Evolutionary conservation across 2,113 vertebrate species (phyloP), one percentile per base, ranked within the genome.

Genomic region (Hippocampus guttulatus): DNA sequence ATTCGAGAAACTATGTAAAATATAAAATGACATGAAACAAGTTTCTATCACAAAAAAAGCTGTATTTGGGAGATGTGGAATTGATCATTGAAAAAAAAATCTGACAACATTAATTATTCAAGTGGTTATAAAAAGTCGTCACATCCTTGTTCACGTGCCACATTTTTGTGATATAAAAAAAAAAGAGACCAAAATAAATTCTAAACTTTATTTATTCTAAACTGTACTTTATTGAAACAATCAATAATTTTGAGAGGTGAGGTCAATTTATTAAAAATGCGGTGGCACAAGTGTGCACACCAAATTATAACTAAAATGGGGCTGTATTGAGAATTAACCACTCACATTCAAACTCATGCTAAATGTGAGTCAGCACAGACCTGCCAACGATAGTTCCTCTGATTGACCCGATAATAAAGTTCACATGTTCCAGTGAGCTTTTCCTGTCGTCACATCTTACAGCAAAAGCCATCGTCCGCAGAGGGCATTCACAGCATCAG

Each of bases 1-100:
- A 78, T 70, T 70, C 80, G 76, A 73, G 66, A 68, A 20, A 33
- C 27, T 80, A 16, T 61, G 6, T 20, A 33, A 30, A 61, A 5
- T 18, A 3, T 18, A 18, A 30, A 61, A 61, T 33, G 7, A 15
- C 20, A 33, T 33, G 7, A 51, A 55, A 55, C 52, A 23, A 55
- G 9, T 33, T 33, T 18, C 8, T 9, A 16, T 33, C 14, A 18
- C 3, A 16, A 18, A 9, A 9, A 2, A 33, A 18, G 3, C 15
- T 15, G 14, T 33, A 30, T 30, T 60, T 16, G 14, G 7, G 12
- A 30, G 14, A 30, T 30, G 16, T 61, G 27, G 5, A 61, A 61
- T 15, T 25, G 55, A 7, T 33, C 15, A 27, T 0, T 61, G 15
- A 61, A 18, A 33, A 1, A 16, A 16, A 60, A 27, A 7, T 5